Evolutionary conservation across 2,888 invertebrate species (phyloP).

Genomic region (Spisula subtruncata): DNA sequence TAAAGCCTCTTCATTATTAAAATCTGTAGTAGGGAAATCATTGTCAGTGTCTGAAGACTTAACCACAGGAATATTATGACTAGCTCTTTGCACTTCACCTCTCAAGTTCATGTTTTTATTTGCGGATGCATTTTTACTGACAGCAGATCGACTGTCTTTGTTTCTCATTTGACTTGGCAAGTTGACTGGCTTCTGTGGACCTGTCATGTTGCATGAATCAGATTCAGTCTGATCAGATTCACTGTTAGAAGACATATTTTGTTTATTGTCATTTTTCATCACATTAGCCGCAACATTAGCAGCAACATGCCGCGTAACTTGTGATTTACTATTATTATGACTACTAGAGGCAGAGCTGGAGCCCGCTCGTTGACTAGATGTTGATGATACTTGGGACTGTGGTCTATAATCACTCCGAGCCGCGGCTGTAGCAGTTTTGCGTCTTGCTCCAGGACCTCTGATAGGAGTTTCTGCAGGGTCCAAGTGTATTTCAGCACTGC

Average conservation of each 20-base stretch:
- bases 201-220: slow-evolving; percentile 80
- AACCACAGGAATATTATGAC: slow-evolving; percentile 75
- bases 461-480: slow-evolving; percentile 83
- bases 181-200: slow-evolving; percentile 68
- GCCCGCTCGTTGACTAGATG: slow-evolving; percentile 34
- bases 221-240: slow-evolving; percentile 82
- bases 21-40: slow-evolving; percentile 84
- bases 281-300: slow-evolving; percentile 32
- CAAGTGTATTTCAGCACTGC: slow-evolving; percentile 71
- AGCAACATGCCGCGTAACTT: slow-evolving; percentile 56
- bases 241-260: slow-evolving; percentile 70
- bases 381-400: slow-evolving; percentile 20
- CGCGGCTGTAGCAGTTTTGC: slow-evolving; percentile 71
- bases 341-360: slow-evolving; percentile 54
- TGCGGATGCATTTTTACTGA: slow-evolving; percentile 30
- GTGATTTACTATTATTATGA: slow-evolving; percentile 40
- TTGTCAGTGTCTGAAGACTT: slow-evolving; percentile 82
- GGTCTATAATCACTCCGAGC: slow-evolving; percentile 35
- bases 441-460: slow-evolving; percentile 79
- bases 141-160: slow-evolving; percentile 37
- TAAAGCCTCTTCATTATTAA: slow-evolving; percentile 81
- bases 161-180: slow-evolving; percentile 39
- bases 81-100: slow-evolving; percentile 22
- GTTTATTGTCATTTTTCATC: slow-evolving; percentile 37
- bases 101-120: slow-evolving; percentile 42